Base-by-base conservation (phyloP, 2,113 vertebrate species). In the Hyperopisus bebe region DNA sequence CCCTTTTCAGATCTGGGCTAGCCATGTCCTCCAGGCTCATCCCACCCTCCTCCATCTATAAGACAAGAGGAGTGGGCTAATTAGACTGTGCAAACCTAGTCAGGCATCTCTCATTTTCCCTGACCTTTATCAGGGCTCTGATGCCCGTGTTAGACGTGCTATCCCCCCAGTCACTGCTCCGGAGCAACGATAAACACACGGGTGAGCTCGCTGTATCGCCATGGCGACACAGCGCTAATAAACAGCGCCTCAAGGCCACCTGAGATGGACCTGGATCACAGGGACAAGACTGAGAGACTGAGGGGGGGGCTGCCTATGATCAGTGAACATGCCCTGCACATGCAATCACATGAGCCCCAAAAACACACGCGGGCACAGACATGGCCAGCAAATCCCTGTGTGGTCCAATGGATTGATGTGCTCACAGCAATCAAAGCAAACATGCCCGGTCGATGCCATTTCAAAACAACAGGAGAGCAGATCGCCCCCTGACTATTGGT, bases 91-190 rank as follows among this genome's bases (percentile, higher is more conserved):
- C 93, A 94, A 94, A 95, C 94, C 94, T 94, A 91, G 91, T 90
- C 91, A 85, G 92, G 92, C 93, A 90, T 93, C 93, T 94, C 94
- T 95, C 93, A 90, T 93, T 93, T 92, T 93, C 94, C 92, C 92
- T 95, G 95, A 95, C 95, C 95, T 95, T 95, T 95, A 94, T 94
- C 95, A 94, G 94, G 93, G 92, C 92, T 92, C 93, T 94, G 94
- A 93, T 94, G 93, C 94, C 94, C 93, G 92, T 94, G 94, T 93
- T 89, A 88, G 90, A 92, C 93, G 92, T 91, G 92, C 93, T 91
- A 92, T 92, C 92, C 90, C 91, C 80, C 91, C 89, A 91, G 91
- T 90, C 91, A 92, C 90, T 39, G 88, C 86, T 89, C 39, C 89
- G 77, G 70, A 88, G 77, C 82, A 90, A 88, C 91, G 89, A 92